Conservation (phyloP, 1,140 invertebrate species). For the Macrotrachela quadricornifera region DNA sequence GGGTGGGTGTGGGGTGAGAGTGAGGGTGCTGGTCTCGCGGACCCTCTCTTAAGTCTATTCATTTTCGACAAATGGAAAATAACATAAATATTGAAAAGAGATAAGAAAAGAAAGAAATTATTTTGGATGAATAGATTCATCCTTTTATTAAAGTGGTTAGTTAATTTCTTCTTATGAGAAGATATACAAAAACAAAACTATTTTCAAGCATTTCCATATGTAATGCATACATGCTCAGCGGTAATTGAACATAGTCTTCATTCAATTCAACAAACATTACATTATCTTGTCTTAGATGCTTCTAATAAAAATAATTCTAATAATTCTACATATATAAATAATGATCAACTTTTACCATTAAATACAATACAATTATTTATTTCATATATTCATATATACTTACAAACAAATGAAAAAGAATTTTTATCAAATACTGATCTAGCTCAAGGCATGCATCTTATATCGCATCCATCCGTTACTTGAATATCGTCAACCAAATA, state of each 20-base stretch:
- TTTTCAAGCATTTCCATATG: conserved; percentile 50
- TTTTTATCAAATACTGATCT: conserved; percentile 71
- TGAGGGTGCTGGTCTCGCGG: too few relatives aligned
- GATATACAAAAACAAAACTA: too few relatives aligned
- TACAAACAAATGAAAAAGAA: conserved; percentile 67
- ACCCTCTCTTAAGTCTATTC: too few relatives aligned
- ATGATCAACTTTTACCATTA: conserved; percentile 49
- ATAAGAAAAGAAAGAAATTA: too few relatives aligned
- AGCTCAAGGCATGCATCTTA: conserved; percentile 76
- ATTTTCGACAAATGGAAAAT: too few relatives aligned
- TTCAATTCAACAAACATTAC: conserved; percentile 42
- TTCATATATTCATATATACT: conserved; percentile 38
- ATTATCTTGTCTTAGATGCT: conserved; percentile 91
- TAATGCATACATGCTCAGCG: conserved; percentile 64
- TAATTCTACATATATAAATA: conserved; percentile 15
- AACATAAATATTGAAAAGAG: too few relatives aligned
- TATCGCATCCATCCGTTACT: conserved; percentile 94
- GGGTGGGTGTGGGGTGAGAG: too few relatives aligned
- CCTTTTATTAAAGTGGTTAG: too few relatives aligned
- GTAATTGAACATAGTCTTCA: conserved; percentile 12
- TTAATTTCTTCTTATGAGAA: too few relatives aligned
- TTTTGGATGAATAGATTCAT: too few relatives aligned
- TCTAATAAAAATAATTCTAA: conserved; percentile 69
- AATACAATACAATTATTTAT: conserved; percentile 74
- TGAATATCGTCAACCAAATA: conserved; percentile 69